phyloP scores from a whole-genome alignment of 2,888 invertebrate genomes.

The Aleiodes leptofemur region DNA sequence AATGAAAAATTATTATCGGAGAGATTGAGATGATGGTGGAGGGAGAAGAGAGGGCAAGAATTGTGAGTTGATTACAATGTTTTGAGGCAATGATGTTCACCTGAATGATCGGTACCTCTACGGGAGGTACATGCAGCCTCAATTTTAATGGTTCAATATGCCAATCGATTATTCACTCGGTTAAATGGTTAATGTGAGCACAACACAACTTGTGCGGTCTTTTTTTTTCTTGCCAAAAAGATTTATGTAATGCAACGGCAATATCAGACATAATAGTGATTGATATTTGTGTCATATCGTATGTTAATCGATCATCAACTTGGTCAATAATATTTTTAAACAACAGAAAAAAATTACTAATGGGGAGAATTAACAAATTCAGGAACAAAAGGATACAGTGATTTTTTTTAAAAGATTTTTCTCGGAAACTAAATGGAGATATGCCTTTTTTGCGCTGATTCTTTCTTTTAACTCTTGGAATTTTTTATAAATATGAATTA shows the following conservation, averaged over 20 bases:
- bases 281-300: conserved; percentile 33
- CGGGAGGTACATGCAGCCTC: conserved; percentile 23
- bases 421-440: no score
- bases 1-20: background rate
- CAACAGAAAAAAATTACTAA: background rate
- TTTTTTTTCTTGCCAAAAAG: background rate
- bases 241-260: conserved; percentile 44
- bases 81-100: conserved; percentile 1
- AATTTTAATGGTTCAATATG: conserved; percentile 26
- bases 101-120: conserved; percentile 18
- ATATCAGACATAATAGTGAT: conserved; percentile 40
- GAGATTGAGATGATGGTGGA: background rate
- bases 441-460: no score
- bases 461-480: no score
- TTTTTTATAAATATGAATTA: no score
- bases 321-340: background rate
- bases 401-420: no score
- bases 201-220: conserved; percentile 38
- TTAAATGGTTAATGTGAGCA: conserved; percentile 24
- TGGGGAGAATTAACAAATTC: no score
- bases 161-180: conserved; percentile 44
- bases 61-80: conserved; percentile 20
- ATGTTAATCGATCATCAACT: conserved; percentile 22
- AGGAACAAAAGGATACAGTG: no score
- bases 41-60: background rate